These are phyloP conservation scores for Nephrotoma flavescens DNA, from an alignment of 2,888 invertebrate genomes.

Conservation along the genomic window DNA sequence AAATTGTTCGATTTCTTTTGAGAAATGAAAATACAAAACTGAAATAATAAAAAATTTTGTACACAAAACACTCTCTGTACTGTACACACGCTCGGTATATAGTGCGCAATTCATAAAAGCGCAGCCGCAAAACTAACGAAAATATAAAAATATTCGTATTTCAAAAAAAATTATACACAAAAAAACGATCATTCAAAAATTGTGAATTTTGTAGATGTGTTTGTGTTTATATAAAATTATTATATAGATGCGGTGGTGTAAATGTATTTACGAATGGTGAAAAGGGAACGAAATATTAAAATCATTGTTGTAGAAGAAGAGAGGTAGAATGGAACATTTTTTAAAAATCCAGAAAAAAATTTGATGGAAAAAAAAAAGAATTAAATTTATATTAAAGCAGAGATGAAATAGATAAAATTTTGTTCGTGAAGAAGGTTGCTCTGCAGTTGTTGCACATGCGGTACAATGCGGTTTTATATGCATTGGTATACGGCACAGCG, in stretches of 20 bases:
- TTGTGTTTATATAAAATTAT: not conserved
- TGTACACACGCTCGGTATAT: not conserved
- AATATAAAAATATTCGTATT: not conserved
- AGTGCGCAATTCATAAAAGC: conserved; percentile 1
- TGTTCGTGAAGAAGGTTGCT: too few relatives aligned
- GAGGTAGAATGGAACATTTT: not conserved
- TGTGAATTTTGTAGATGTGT: not conserved
- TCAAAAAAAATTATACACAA: not conserved
- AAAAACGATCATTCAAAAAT: not conserved
- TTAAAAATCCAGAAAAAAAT: not conserved
- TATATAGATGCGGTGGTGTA: not conserved
- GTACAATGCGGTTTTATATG: too few relatives aligned
- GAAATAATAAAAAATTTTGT: not conserved
- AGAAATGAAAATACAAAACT: not conserved
- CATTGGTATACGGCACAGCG: too few relatives aligned
- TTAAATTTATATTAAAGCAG: not conserved
- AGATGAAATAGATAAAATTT: not conserved
- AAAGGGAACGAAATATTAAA: not conserved
- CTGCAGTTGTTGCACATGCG: too few relatives aligned
- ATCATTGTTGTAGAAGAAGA: not conserved
- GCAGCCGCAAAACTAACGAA: not conserved
- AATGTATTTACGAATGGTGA: not conserved
- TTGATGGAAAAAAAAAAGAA: not conserved
- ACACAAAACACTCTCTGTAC: not conserved
- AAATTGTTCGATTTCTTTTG: not conserved